Evolutionary conservation across 1,140 invertebrate species (phyloP), one percentile per base, ranked within the genome.

Genomic region (Drosophila simulans): DNA sequence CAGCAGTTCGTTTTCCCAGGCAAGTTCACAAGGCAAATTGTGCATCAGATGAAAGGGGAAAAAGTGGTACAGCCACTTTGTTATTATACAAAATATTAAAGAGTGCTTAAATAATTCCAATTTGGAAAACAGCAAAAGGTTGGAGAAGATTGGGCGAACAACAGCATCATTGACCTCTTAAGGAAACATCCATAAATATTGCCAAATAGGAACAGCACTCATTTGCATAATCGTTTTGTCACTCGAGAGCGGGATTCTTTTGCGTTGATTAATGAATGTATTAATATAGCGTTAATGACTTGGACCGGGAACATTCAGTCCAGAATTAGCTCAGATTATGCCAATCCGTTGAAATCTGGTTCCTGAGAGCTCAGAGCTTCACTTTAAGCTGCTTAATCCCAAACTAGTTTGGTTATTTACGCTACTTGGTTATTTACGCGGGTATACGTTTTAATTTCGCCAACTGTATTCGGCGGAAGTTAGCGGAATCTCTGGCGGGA

Each of bases 211-310:
- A 35, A 56, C 35, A 37, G 22, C 12, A 20, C 12, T 43, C 7
- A 81, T 81, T 83, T 70, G 75, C 75, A 84, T 82, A 82, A 82
- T 75, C 48, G 51, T 70, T 75, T 83, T 79, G 43, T 65, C 27
- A 66, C 25, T 43, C 72, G 22, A 31, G 31, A 60, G 45, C 54
- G 55, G 42, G 43, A 49, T 52, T 60, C 68, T 40, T 17, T 7
- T 22, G n/a, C 31, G 27, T 43, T 63, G 56, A 69, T 80, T 58
- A 57, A 80, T 80, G 43, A 63, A 43, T 48, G 12, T 51, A 75
- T 72, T 72, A 56, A 37, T 65, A 48, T 39, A 60, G 64, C 66
- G 55, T 74, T 77, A 77, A 85, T 77, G 63, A 76, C 72, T 70
- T 37, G 42, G 53, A 76, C 22, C 48, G 46, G 17, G n/a, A 48